Conservation (phyloP, 2,888 invertebrate species). For the Cryptus armator region DNA sequence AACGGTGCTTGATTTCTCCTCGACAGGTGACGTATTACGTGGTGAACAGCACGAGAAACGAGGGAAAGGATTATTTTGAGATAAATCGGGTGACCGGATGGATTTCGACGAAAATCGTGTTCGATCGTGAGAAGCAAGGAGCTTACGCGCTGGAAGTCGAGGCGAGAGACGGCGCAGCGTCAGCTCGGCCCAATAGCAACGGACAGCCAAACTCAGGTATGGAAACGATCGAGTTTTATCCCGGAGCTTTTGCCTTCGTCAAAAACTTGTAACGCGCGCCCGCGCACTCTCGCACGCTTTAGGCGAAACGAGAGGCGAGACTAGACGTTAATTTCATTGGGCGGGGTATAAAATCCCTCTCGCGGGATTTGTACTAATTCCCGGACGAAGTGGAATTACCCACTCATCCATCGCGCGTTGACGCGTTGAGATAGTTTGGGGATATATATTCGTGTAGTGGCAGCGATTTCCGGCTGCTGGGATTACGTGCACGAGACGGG, state of each 20-base stretch:
- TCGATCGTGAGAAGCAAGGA: slow-evolving; percentile 99
- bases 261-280: not conserved
- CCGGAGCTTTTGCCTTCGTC: not conserved
- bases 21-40: slow-evolving; percentile 96
- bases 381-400: slow-evolving; percentile 68
- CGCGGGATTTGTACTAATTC: slow-evolving; percentile 68
- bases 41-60: slow-evolving; percentile 95
- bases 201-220: slow-evolving; percentile 98
- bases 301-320: not conserved
- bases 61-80: slow-evolving; percentile 98
- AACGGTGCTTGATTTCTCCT: slow-evolving; percentile 30
- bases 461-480: slow-evolving; percentile 49
- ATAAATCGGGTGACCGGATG: slow-evolving; percentile 98
- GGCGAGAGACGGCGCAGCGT: slow-evolving; percentile 98
- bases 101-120: slow-evolving; percentile 97
- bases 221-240: slow-evolving; percentile 76
- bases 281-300: too few species aligned
- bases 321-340: slow-evolving; percentile 51
- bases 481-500: slow-evolving; percentile 57
- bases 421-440: slow-evolving; percentile 39
- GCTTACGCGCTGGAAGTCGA: slow-evolving; percentile 99
- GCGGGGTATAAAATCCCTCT: slow-evolving; percentile 54
- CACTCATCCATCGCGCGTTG: slow-evolving; percentile 56
- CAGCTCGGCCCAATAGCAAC: slow-evolving; percentile 96
- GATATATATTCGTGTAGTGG: slow-evolving; percentile 43